A percentile compares a stretch with the other conserved stretches of the same genome.
These are phyloP conservation scores for Poeciliopsis paucimaculata DNA, from an alignment of 2,797 vertebrate genomes.

Conservation along the genomic window DNA sequence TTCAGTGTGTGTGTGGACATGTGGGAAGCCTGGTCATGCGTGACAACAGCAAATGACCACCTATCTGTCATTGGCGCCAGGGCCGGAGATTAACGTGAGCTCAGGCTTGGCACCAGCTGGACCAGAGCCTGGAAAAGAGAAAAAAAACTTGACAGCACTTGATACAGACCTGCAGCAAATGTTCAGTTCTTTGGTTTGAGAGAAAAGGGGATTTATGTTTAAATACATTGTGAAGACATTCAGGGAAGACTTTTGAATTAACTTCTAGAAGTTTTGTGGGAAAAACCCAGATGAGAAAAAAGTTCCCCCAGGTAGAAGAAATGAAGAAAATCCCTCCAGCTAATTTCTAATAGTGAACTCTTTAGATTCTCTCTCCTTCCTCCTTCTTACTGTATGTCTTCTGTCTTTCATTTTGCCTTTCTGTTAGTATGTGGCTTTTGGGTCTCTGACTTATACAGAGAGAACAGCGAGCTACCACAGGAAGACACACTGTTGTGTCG, in stretches of 20 bases:
- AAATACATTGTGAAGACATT: constrained; percentile 26
- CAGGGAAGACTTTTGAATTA: constrained; percentile 30
- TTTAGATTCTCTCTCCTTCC: constrained; percentile 32
- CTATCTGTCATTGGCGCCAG: constrained; percentile 54
- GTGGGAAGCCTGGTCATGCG: constrained; percentile 56
- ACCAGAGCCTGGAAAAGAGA: constrained; percentile 44
- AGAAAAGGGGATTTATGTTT: constrained; percentile 20
- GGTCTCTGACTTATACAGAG: constrained; percentile 68
- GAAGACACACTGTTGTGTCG: constrained; percentile 57
- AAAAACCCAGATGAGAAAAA: constrained; percentile 64
- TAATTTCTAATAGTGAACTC: constrained; percentile 48
- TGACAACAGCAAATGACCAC: constrained; percentile 68
- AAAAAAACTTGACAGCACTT: constrained; percentile 12
- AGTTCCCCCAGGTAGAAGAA: constrained; percentile 45
- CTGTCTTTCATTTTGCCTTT: constrained; percentile 40
- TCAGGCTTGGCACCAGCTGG: constrained; percentile 63
- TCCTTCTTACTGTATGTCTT: constrained; percentile 15
- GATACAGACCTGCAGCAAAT: constrained; percentile 15
- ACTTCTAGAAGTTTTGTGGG: constrained; percentile 46
- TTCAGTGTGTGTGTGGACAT: constrained; percentile 26
- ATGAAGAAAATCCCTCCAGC: constrained; percentile 45
- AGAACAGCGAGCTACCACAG: constrained; percentile 64
- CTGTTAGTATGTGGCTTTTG: constrained; percentile 57
- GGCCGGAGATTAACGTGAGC: constrained; percentile 62
- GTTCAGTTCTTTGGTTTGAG: constrained; percentile 7